Conservation (phyloP, 2,113 vertebrate genomes). For the Bostrychus sinensis region DNA sequence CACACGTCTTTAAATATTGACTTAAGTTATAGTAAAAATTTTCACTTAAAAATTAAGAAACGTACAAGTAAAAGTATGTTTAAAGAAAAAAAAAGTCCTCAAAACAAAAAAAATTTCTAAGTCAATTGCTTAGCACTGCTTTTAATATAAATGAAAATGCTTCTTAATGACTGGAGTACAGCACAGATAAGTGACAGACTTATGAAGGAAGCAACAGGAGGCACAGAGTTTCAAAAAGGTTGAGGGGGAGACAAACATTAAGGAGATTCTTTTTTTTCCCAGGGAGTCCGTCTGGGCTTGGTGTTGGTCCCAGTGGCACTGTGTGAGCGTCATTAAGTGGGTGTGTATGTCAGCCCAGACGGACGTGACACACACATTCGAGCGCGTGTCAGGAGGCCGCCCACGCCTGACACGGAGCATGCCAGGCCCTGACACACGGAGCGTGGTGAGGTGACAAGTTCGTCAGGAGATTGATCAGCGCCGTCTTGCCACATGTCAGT, state of each 20-base stretch:
- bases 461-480: constrained; percentile 66
- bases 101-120: too few species aligned
- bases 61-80: too few species aligned
- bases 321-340: constrained; percentile 71
- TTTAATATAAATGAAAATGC: too few species aligned
- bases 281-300: constrained; percentile 60
- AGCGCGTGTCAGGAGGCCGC: constrained; percentile 70
- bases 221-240: constrained; percentile 14
- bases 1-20: too few species aligned
- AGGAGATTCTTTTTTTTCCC: constrained; percentile 45
- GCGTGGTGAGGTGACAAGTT: constrained; percentile 75
- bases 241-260: constrained; percentile 41
- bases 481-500: constrained; percentile 73
- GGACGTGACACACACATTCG: constrained; percentile 68
- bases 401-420: constrained; percentile 70
- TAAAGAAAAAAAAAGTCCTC: too few species aligned
- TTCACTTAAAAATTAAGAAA: too few species aligned
- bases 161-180: constrained; percentile 37
- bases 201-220: constrained; percentile 32
- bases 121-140: too few species aligned
- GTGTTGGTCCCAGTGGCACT: constrained; percentile 57
- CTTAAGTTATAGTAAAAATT: too few species aligned
- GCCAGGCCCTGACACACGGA: constrained; percentile 72
- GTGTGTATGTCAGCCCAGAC: constrained; percentile 74
- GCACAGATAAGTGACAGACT: constrained; percentile 24